A percentile compares a stretch with the other conserved stretches of the same genome.
phyloP scores from a whole-genome alignment of 2,888 invertebrate genomes.

The Deroplatys truncata region DNA sequence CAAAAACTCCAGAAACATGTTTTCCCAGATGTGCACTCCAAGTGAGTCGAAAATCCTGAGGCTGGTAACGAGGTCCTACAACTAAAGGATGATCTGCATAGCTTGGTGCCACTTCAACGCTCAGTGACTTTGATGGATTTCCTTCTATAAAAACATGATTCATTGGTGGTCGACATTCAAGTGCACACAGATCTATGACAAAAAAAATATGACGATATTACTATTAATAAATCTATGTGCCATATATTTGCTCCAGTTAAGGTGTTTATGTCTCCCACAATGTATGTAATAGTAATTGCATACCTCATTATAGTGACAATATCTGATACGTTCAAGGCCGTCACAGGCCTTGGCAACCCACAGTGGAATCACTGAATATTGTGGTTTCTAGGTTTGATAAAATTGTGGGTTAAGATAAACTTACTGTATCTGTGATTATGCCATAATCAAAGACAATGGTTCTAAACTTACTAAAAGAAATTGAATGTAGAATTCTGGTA shows the following conservation, averaged over 20 bases:
- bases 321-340: too few species aligned
- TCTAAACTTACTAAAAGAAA: too few species aligned
- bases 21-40: slow-evolving; percentile 58
- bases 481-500: too few species aligned
- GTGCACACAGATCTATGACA: slow-evolving; percentile 63
- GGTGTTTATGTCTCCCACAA: too few species aligned
- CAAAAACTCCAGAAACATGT: slow-evolving; percentile 68
- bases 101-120: slow-evolving; percentile 59
- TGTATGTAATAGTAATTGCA: background rate
- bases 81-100: slow-evolving; percentile 71
- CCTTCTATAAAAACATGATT: slow-evolving; percentile 61
- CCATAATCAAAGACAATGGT: too few species aligned
- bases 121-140: slow-evolving; percentile 54
- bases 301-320: too few species aligned
- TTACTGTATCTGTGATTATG: too few species aligned
- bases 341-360: too few species aligned
- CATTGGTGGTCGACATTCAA: slow-evolving; percentile 58
- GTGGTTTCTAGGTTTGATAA: too few species aligned
- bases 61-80: slow-evolving; percentile 70
- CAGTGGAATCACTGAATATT: too few species aligned
- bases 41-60: slow-evolving; percentile 59
- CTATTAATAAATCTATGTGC: background rate
- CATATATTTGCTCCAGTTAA: too few species aligned
- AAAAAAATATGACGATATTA: background rate
- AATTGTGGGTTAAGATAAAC: too few species aligned